Percentiles rank a stretch among this genome's conserved stretches.
phyloP scores from a whole-genome alignment of 2,888 invertebrate genomes.

The Yponomeuta plumbellus region DNA sequence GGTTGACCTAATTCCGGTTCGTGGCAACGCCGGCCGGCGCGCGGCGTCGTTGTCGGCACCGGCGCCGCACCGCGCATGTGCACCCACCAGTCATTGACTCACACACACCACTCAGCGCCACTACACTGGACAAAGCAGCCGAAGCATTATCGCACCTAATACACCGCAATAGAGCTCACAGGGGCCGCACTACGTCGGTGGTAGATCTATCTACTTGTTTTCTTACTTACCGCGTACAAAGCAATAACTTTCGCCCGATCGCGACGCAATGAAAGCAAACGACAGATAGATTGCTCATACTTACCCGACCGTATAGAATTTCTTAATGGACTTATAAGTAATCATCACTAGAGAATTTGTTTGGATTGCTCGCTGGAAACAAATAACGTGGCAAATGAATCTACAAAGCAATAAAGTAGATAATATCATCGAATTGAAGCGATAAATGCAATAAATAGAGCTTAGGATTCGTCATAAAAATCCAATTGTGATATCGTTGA shows the following conservation, averaged over 20 bases:
- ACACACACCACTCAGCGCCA: slow-evolving; percentile 10
- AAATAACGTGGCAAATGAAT: neutral
- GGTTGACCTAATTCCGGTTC: slow-evolving; percentile 12
- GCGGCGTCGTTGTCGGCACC: slow-evolving; percentile 9
- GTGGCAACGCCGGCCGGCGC: slow-evolving; percentile 12
- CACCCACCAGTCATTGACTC: slow-evolving; percentile 15
- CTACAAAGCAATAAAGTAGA: neutral
- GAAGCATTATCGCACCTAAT: neutral
- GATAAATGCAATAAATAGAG: neutral
- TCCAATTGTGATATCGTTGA: neutral
- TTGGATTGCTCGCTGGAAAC: neutral
- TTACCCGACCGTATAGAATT: slow-evolving; percentile 14
- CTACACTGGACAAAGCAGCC: neutral
- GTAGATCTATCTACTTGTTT: slow-evolving; percentile 21
- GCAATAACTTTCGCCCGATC: slow-evolving; percentile 40
- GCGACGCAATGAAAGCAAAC: slow-evolving; percentile 24
- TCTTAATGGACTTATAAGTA: slow-evolving; percentile 12
- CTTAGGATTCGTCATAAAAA: slow-evolving; percentile 1
- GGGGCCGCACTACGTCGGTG: neutral
- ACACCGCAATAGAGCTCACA: neutral
- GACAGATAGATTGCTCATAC: slow-evolving; percentile 13
- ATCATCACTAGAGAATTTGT: neutral
- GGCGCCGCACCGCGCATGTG: slow-evolving; percentile 12
- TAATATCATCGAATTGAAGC: neutral
- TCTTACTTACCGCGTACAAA: slow-evolving; percentile 27